Evolutionary conservation across 1,140 invertebrate species (phyloP).

Genomic region (Limonius californicus): DNA sequence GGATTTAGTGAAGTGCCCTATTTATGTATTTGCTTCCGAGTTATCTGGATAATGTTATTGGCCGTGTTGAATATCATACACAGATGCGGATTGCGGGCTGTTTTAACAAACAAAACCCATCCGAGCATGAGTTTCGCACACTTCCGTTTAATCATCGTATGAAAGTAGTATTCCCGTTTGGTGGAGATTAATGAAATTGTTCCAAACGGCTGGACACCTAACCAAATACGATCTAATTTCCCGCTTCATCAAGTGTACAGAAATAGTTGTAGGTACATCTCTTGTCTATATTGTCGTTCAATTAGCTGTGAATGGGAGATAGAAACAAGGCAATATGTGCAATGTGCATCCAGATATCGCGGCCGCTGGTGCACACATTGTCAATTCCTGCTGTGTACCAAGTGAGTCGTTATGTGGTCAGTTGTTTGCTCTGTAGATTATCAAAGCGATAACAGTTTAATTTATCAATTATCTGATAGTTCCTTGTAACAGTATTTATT

Average conservation of each 20-base stretch:
- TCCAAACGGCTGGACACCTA: background rate
- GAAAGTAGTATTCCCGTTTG: background rate
- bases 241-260: constrained; percentile 2
- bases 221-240: background rate
- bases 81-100: too few species aligned
- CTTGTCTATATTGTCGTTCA: background rate
- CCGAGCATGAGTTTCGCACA: too few species aligned
- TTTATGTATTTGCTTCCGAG: constrained; percentile 19
- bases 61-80: too few species aligned
- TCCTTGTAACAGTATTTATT: too few species aligned
- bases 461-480: too few species aligned
- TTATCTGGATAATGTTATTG: too few species aligned
- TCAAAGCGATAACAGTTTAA: too few species aligned
- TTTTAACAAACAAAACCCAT: too few species aligned
- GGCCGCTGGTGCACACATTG: background rate
- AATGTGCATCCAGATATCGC: constrained; percentile 5
- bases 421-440: background rate
- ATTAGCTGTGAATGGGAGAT: constrained; percentile 11
- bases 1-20: constrained; percentile 24
- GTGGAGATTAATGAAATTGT: background rate
- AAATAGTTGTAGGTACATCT: constrained; percentile 11
- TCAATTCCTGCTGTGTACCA: background rate
- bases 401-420: background rate
- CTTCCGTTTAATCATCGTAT: too few species aligned
- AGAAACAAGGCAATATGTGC: background rate